Evolutionary conservation across 2,797 vertebrate genomes (phyloP).

Genomic region (Dipus sagitta): DNA sequence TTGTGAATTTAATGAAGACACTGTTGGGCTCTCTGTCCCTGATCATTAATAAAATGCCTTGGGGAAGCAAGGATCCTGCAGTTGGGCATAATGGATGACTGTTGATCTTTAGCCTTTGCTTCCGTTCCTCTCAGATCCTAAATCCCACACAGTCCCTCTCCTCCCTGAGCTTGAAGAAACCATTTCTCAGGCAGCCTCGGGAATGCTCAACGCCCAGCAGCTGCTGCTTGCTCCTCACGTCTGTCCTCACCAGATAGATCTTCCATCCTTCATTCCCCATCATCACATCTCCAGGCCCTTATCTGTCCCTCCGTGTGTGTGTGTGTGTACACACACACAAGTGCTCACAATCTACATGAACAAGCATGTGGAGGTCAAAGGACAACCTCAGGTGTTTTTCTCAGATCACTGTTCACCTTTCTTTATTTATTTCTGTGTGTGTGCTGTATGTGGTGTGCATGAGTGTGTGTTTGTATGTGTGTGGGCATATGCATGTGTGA

Average conservation of each 20-base stretch:
- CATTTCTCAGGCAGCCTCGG: background rate
- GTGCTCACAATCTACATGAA: no score
- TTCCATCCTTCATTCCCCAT: background rate
- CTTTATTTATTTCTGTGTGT: no score
- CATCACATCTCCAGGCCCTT: background rate
- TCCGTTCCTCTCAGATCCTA: background rate
- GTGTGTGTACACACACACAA: background rate
- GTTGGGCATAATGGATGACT: background rate
- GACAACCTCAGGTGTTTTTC: background rate
- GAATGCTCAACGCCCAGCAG: background rate
- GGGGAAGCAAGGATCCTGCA: rapidly evolving
- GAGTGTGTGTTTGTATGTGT: no score
- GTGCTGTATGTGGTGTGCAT: no score
- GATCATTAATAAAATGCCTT: constrained; percentile 56
- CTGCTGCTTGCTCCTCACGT: background rate
- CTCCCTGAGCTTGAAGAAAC: background rate
- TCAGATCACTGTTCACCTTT: no score
- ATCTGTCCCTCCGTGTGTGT: background rate
- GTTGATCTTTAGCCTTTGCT: background rate
- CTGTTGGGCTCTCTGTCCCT: background rate
- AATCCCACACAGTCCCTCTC: background rate
- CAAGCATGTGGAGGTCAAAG: background rate
- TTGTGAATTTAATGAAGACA: constrained; percentile 49
- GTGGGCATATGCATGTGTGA: no score
- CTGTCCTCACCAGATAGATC: background rate